A percentile compares a stretch with the other conserved stretches of the same genome.
Conservation (phyloP, 2,888 invertebrate species). For the Blera fallax region DNA sequence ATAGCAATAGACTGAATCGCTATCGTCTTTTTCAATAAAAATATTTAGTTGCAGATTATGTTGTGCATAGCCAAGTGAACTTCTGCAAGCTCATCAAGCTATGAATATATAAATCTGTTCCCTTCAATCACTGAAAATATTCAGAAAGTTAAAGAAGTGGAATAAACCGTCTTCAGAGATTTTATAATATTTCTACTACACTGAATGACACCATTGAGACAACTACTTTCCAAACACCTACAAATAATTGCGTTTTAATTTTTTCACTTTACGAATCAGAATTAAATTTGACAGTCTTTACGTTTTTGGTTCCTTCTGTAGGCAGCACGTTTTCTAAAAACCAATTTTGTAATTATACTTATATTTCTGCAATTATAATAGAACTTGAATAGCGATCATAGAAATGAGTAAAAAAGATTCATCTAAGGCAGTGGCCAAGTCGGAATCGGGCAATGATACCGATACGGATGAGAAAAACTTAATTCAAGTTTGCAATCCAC, state of each 20-base stretch:
- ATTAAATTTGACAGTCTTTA: slow-evolving; percentile 60
- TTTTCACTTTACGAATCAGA: slow-evolving; percentile 49
- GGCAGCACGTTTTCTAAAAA: slow-evolving; percentile 66
- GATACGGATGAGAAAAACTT: slow-evolving; percentile 62
- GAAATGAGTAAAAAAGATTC: slow-evolving; percentile 66
- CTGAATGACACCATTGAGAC: slow-evolving; percentile 7
- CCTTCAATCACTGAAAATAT: too few relatives aligned
- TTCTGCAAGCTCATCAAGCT: too few relatives aligned
- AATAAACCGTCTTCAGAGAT: too few relatives aligned
- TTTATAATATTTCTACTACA: not conserved
- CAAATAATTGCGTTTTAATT: slow-evolving; percentile 37
- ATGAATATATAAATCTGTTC: too few relatives aligned
- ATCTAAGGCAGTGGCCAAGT: slow-evolving; percentile 30
- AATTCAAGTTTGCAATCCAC: slow-evolving; percentile 48
- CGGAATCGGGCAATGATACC: slow-evolving; percentile 52
- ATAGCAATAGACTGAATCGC: too few relatives aligned
- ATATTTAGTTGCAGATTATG: too few relatives aligned
- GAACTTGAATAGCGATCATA: not conserved
- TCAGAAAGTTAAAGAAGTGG: too few relatives aligned
- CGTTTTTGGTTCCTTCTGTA: slow-evolving; percentile 59
- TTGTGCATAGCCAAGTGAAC: too few relatives aligned
- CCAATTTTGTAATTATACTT: slow-evolving; percentile 58
- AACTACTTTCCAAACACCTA: slow-evolving; percentile 22
- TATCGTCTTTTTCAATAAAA: too few relatives aligned
- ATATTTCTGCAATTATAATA: slow-evolving; percentile 49